Base-by-base conservation (phyloP, 2,888 invertebrate species). In the Cephalotes varians region DNA sequence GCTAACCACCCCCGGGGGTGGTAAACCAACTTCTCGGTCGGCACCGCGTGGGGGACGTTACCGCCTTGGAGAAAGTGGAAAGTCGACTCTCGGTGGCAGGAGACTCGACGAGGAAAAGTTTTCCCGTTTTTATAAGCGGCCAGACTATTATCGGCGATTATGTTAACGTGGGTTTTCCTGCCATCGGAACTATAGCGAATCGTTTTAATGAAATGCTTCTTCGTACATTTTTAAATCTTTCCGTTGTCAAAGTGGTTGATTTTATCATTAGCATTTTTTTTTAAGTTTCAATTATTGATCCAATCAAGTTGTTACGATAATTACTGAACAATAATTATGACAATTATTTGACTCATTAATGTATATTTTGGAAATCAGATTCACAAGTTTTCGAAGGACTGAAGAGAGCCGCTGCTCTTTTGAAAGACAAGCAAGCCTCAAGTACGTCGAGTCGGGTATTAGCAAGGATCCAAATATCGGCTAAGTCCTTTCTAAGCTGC, bases 21-120 rank as follows among this genome's bases (percentile, higher is more conserved):
- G 94, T 94, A 94, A 94, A 94, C 94, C 94, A 92, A 94, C 93
- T 94, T 94, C 93, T 93, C 91, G 91, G 92, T 91, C 88, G 86
- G 90, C 60, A 60, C 51, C 64, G 79, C 79, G 60, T 79, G 85
- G 85, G 71, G 67, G 79, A 76, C 85, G 74, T 76, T 72, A 62
- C 65, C 86, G 86, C 83, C 89, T 89, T 89, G 83, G 77, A 79
- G 77, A 79, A 79, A 79, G 77, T 69, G 69, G 83, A 82, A 86
- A 85, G 82, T 58, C 67, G 62, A 58, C 65, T 44, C 74, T 49
- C 74, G 58, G n/a, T 18, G 47, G 44, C 73, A 54, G 81, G 74
- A 72, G 81, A 85, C 77, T 67, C 56, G 58, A 49, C 62, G 84
- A 79, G 65, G 86, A 80, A 88, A 90, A 90, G 67, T 88, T 90